phyloP scores from a whole-genome alignment of 2,113 vertebrate species.

The Spheniscus mendiculus region DNA sequence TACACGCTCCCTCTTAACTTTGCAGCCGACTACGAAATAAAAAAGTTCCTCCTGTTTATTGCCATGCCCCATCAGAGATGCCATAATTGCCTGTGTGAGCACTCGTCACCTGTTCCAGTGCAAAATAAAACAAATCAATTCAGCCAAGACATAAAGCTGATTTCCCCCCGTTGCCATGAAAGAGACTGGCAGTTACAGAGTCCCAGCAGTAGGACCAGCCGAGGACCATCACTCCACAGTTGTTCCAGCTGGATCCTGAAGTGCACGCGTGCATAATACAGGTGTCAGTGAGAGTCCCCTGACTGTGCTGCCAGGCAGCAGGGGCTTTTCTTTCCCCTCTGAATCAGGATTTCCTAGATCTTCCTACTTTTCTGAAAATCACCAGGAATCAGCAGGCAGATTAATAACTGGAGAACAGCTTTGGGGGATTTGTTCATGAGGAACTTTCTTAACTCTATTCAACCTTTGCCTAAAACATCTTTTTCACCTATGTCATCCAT shows the following conservation, averaged over 20 bases:
- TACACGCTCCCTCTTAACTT: not conserved
- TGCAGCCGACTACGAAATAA: not conserved
- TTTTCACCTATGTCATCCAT: not conserved
- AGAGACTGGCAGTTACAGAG: not conserved
- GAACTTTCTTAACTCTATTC: not conserved
- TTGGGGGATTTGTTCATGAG: not conserved
- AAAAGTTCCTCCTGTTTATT: not conserved
- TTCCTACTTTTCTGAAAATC: not conserved
- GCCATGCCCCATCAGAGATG: not conserved
- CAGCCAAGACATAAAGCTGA: not conserved
- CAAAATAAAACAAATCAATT: not conserved
- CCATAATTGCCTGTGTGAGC: not conserved
- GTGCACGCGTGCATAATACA: fast-evolving
- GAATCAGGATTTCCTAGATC: not conserved
- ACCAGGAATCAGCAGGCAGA: not conserved
- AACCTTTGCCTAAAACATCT: not conserved
- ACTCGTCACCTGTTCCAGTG: not conserved
- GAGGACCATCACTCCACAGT: not conserved
- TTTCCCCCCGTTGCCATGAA: not conserved
- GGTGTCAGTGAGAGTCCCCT: not conserved
- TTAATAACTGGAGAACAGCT: not conserved
- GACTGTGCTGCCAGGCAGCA: not conserved
- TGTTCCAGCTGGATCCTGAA: not conserved
- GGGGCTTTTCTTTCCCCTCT: not conserved
- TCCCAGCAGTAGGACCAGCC: not conserved